phyloP scores from a whole-genome alignment of 2,113 vertebrate genomes.

The Pseudopipra pipra region DNA sequence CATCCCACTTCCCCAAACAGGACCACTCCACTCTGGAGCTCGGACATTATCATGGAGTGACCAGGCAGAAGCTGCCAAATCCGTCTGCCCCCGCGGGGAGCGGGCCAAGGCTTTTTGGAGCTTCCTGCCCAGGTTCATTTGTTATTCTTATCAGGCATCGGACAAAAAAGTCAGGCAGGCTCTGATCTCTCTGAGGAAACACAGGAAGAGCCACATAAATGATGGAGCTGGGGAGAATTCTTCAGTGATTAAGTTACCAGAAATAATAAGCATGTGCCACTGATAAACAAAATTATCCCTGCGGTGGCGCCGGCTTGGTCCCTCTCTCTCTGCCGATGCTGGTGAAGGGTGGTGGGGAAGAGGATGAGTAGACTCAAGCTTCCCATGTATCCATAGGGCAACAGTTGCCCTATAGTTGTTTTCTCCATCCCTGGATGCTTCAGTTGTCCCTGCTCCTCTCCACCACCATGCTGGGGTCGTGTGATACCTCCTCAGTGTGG shows the following conservation, averaged over 20 bases:
- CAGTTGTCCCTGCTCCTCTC: not conserved
- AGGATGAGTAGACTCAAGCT: not conserved
- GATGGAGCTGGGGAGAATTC: constrained; percentile 31
- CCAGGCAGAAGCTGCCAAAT: constrained; percentile 1
- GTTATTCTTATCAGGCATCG: constrained; percentile 47
- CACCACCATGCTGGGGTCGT: accelerated
- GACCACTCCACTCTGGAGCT: not conserved
- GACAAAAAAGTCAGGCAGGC: constrained; percentile 31
- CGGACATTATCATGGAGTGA: not conserved
- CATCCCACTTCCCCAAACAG: not conserved
- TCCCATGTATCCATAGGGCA: accelerated
- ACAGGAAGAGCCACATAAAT: constrained; percentile 34
- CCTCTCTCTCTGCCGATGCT: not conserved
- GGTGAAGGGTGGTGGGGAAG: not conserved
- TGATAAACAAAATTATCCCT: not conserved
- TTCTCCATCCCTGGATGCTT: not conserved
- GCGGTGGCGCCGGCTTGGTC: accelerated
- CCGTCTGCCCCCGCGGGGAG: accelerated
- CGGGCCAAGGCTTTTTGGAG: not conserved
- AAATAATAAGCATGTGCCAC: not conserved
- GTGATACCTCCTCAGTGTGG: not conserved
- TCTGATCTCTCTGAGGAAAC: constrained; percentile 32
- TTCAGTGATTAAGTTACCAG: constrained; percentile 46
- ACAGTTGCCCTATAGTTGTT: not conserved
- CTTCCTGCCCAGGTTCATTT: constrained; percentile 35